phyloP scores from a whole-genome alignment of 2,113 vertebrate species.

The Charina bottae region DNA sequence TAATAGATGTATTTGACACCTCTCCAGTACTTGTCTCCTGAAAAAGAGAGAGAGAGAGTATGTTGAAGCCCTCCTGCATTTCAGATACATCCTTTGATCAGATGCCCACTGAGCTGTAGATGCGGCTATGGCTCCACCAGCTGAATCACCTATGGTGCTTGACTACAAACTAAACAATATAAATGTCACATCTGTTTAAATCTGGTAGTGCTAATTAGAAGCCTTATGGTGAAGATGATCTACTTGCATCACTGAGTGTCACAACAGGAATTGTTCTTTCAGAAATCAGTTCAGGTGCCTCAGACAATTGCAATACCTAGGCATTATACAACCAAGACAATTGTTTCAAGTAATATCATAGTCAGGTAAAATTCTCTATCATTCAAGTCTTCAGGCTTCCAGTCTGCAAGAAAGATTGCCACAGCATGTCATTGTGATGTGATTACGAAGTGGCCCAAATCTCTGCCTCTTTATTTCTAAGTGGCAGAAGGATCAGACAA shows the following conservation, averaged over 20 bases:
- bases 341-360: constrained; percentile 3
- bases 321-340: constrained; percentile 14
- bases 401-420: accelerated
- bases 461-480: neutral
- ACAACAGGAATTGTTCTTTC: constrained; percentile 3
- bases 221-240: constrained; percentile 21
- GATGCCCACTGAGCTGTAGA: constrained; percentile 29
- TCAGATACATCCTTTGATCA: constrained; percentile 29
- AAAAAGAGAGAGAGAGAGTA: neutral
- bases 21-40: constrained; percentile 1
- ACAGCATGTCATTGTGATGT: neutral
- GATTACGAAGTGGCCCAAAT: neutral
- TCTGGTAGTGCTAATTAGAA: constrained; percentile 52
- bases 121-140: constrained; percentile 16
- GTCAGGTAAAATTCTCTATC: neutral
- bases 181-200: constrained; percentile 59
- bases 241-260: constrained; percentile 22
- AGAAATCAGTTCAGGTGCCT: constrained; percentile 37
- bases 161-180: constrained; percentile 41
- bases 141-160: constrained; percentile 45
- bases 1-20: constrained; percentile 27
- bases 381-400: neutral
- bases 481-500: neutral
- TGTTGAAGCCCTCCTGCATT: constrained; percentile 29
- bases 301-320: neutral